Evolutionary conservation across 1,140 invertebrate species (phyloP).

Genomic region (Plodia interpunctella): DNA sequence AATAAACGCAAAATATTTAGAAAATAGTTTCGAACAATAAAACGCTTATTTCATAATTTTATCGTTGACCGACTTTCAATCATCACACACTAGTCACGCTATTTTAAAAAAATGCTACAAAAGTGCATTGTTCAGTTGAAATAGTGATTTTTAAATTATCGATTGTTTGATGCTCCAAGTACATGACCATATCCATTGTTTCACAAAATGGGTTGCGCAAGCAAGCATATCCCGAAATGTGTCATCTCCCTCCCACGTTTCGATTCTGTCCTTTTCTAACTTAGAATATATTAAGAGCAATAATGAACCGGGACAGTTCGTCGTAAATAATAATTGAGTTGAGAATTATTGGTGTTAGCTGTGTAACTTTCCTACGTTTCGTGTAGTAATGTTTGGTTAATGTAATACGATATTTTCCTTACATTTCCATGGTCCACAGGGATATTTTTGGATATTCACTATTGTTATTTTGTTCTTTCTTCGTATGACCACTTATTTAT

Average conservation of each 20-base stretch:
- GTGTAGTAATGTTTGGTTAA: neutral
- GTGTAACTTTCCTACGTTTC: constrained; percentile 1
- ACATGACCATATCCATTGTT: constrained; percentile 6
- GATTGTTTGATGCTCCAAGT: neutral
- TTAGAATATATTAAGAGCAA: constrained; percentile 20
- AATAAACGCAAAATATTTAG: too few species aligned
- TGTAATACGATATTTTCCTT: constrained; percentile 2
- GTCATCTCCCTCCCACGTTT: constrained; percentile 16
- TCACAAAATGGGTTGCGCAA: constrained; percentile 21
- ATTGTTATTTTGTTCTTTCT: neutral
- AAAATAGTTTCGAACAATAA: neutral
- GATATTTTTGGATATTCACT: neutral
- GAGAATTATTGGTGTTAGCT: neutral
- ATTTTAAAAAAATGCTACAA: neutral
- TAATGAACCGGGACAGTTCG: constrained; percentile 17
- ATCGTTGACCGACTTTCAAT: neutral
- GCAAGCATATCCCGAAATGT: constrained; percentile 20
- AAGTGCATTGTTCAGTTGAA: neutral
- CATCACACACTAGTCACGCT: neutral
- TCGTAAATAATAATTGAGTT: constrained; percentile 18
- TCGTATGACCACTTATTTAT: too few species aligned
- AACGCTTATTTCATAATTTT: neutral
- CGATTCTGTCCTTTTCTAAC: constrained; percentile 1
- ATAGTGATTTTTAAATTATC: neutral
- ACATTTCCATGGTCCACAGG: neutral